Percentiles rank a stretch among this genome's conserved stretches.
Evolutionary conservation across 2,113 vertebrate species (phyloP).

Genomic region (Lampris megalopsis): DNA sequence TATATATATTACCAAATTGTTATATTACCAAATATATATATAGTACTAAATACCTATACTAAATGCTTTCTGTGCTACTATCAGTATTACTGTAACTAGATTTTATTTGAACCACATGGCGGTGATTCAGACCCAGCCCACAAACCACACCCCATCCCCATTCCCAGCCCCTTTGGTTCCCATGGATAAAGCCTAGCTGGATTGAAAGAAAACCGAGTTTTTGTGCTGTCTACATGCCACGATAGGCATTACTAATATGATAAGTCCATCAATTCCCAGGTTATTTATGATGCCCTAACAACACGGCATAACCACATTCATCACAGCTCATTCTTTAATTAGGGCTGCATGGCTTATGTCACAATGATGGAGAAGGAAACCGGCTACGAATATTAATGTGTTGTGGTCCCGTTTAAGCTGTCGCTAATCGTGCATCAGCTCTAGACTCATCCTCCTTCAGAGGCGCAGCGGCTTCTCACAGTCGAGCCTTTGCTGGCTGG

Average conservation of each 20-base stretch:
- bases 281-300: slow-evolving; percentile 56
- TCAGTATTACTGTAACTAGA: too few species aligned
- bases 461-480: neutral
- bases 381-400: slow-evolving; percentile 43
- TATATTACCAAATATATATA: too few species aligned
- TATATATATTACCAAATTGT: too few species aligned
- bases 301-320: slow-evolving; percentile 30
- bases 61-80: too few species aligned
- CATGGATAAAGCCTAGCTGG: neutral
- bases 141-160: too few species aligned
- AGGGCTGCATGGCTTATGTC: slow-evolving; percentile 44
- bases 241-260: slow-evolving; percentile 15
- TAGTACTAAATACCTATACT: too few species aligned
- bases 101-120: too few species aligned
- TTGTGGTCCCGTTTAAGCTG: neutral
- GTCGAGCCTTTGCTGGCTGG: neutral
- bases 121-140: too few species aligned
- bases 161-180: too few species aligned
- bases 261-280: slow-evolving; percentile 40
- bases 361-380: slow-evolving; percentile 36
- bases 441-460: slow-evolving; percentile 15
- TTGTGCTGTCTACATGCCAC: neutral
- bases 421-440: slow-evolving; percentile 23
- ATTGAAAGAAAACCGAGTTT: too few species aligned
- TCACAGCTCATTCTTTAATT: slow-evolving; percentile 51